Evolutionary conservation across 1,140 invertebrate species (phyloP).

Genomic region (Drosophila chauvacae): DNA sequence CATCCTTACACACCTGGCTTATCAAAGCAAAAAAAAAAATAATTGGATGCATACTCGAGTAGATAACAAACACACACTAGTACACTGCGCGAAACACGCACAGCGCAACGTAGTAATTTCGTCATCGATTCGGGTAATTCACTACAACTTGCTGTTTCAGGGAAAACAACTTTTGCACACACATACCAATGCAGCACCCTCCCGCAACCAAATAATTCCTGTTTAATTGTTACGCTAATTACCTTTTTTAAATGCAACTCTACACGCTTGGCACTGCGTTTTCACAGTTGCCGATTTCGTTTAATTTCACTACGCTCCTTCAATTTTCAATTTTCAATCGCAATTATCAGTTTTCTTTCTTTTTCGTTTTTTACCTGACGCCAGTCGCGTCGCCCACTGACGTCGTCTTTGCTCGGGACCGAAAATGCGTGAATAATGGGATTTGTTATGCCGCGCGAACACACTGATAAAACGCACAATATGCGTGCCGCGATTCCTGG

Average conservation of each 20-base stretch:
- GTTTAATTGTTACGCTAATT: constrained; percentile 60
- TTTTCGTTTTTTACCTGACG: constrained; percentile 34
- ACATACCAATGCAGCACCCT: constrained; percentile 23
- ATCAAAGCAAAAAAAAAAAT: constrained; percentile 65
- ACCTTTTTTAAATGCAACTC: constrained; percentile 74
- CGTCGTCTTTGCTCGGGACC: constrained; percentile 14
- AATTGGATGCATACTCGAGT: constrained; percentile 1
- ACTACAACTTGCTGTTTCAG: constrained; percentile 58
- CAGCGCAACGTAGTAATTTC: constrained; percentile 52
- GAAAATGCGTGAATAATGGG: not conserved
- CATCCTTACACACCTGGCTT: constrained; percentile 30
- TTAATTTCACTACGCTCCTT: constrained; percentile 44
- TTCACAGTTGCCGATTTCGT: constrained; percentile 65
- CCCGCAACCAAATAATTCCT: constrained; percentile 21
- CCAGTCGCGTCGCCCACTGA: constrained; percentile 30
- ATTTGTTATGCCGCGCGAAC: constrained; percentile 1
- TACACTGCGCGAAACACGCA: constrained; percentile 22
- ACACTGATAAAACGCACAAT: constrained; percentile 11
- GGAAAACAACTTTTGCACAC: constrained; percentile 75
- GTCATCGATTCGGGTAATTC: constrained; percentile 73
- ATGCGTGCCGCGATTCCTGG: not conserved
- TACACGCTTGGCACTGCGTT: constrained; percentile 60
- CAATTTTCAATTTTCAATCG: constrained; percentile 19
- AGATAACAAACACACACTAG: constrained; percentile 55
- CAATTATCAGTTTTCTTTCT: constrained; percentile 32